Conservation (phyloP, 2,797 vertebrate genomes). For the Carduelis carduelis region DNA sequence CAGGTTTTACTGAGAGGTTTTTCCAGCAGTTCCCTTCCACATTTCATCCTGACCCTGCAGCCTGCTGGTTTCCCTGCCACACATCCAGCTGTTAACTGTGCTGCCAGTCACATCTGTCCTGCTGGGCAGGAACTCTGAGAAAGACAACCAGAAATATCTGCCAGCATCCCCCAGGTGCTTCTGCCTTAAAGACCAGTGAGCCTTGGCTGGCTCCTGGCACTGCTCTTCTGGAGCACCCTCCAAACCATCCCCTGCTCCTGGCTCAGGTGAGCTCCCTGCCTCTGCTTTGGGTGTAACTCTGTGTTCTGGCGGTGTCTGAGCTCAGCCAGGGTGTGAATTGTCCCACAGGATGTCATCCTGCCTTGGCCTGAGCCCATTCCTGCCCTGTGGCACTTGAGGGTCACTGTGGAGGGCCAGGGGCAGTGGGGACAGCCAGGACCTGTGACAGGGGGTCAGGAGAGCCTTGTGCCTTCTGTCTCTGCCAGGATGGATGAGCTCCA, state of each 20-base stretch:
- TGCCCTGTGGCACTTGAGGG: background rate
- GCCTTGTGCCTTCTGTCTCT: background rate
- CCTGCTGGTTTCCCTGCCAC: background rate
- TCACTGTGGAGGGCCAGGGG: fast-evolving
- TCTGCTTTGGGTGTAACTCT: background rate
- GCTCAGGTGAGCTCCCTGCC: fast-evolving
- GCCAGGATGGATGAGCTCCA: background rate
- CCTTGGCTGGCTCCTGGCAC: background rate
- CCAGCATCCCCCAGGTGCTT: background rate
- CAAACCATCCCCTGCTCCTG: background rate
- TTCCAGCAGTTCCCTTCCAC: background rate
- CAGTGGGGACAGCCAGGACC: background rate
- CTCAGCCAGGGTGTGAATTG: background rate
- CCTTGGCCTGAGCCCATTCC: background rate
- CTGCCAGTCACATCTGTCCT: background rate
- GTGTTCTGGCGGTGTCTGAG: background rate
- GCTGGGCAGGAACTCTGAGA: background rate
- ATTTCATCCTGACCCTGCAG: background rate
- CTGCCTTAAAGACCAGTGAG: background rate
- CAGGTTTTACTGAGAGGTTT: background rate
- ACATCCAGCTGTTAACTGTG: background rate
- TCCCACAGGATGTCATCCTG: background rate
- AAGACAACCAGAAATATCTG: background rate
- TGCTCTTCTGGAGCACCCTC: background rate
- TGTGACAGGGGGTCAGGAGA: fast-evolving